Base-by-base conservation (phyloP, 2,888 invertebrate genomes). In the Caenorhabditis sp. region DNA sequence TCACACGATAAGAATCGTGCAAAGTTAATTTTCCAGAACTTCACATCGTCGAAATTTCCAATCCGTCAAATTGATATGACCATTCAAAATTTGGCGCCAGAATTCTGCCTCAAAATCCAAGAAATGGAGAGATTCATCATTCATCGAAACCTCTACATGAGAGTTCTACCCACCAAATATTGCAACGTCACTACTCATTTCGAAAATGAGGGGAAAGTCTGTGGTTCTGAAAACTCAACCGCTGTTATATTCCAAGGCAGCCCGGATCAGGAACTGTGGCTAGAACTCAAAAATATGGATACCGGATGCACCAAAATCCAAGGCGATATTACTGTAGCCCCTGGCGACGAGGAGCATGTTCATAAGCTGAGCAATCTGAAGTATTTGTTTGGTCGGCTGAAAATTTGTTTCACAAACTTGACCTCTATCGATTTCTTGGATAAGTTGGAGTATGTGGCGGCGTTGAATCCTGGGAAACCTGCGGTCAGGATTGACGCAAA, bases 41-140 rank as follows among this genome's bases (percentile, higher is more conserved):
- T 64, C 28, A 28, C 63, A 7, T 22, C 41, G 14, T 6, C 28
- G 3, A 47, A 6, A 1, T 28, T 26, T 6, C 24, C 44, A 5
- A 24, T 41, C 6, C 22, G 38, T 5, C 26, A 64, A 64, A 28
- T 64, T 7, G 47, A 44, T n/a, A 16, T 64, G 8, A 26, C 26
- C 16, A 28, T 64, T 47, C 8, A 26, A 1, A 26, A 41, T 14
- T 14, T 47, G 47, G 12, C 63, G 22, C 24, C n/a, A n/a, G 28
- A 47, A 14, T 44, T 19, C 35, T 64, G 63, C 14, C 44, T 64
- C 1, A 26, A 44, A 8, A 64, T 41, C 14, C 28, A 64, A 24
- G 63, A 64, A 64, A 47, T 47, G 47, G 26, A 44, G 24, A 38
- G 12, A n/a, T 64, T 64, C 19, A 47, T 64, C 2, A 28, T 3